Base-by-base conservation (phyloP, 1,140 invertebrate genomes). In the Whitmania pigra region DNA sequence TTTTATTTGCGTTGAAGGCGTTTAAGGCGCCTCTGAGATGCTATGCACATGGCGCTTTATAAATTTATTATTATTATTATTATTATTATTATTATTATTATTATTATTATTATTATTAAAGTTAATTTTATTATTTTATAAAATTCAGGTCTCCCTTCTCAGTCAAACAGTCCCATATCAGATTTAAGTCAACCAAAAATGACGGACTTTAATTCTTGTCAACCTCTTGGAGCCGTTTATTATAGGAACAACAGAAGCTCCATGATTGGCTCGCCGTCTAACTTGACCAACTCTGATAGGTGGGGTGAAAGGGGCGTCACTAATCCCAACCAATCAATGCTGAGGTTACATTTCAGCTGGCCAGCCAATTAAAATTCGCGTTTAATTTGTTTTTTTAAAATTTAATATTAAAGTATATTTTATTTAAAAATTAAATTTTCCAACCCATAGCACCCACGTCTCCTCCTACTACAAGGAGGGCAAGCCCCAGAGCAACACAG, bases 161-260 rank as follows among this genome's bases (percentile, higher is more conserved):
- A 63, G 57, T 31, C 22, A 15, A 22, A 63, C 29, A 63, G 57
- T 63, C 57, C 57, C 7, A 63, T 22, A 4, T 22, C 29, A 0
- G 57, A 63, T 25, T 31, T 63, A 31, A 63, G 57, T 31, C 57
- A 63, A 17, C 11, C 57, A 17, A 63, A 63, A 25, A 13, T 63
- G 22, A 7, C 29, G 20, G 29, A 31, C 6, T 22, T 22, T n/a
- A 31, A 31, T 31, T 25, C 57, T 4, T 63, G 22, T 22, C 22
- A 63, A 1, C 57, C 29, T 63, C 11, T 22, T 63, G 22, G 29
- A 63, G 29, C 57, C 11, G 11, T 49, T 11, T 49, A 31, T 25
- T 63, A 25, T 7, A 63, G 22, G 9, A 63, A 63, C 29, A 63
- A 63, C 57, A 63, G 57, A 63, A 31, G 22, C 29, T 63, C 57